These are phyloP conservation scores for Globodera rostochiensis DNA, from an alignment of 1,140 invertebrate genomes.

Conservation along the genomic window DNA sequence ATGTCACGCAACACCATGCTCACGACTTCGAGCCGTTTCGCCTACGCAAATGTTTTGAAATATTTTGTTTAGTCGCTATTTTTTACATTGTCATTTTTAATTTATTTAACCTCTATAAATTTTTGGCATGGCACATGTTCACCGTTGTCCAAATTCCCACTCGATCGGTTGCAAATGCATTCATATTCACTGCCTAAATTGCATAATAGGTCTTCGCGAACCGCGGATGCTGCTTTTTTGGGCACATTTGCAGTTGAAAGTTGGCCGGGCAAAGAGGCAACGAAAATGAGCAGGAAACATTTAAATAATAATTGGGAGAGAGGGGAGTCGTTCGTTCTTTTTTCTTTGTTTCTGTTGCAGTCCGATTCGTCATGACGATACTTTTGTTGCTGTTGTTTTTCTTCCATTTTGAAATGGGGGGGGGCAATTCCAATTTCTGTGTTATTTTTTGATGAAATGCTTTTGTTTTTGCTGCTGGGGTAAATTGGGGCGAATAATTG, in stretches of 20 bases:
- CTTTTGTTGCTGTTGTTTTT: too few relatives aligned
- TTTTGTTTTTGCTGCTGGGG: background rate
- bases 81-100: too few relatives aligned
- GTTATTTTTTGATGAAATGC: background rate
- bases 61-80: background rate
- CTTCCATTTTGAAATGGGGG: too few relatives aligned
- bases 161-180: conserved; percentile 51
- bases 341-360: conserved; percentile 3
- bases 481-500: background rate
- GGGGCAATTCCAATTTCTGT: background rate
- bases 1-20: conserved; percentile 57
- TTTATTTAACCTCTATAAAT: conserved; percentile 45
- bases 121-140: conserved; percentile 38
- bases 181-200: conserved; percentile 49
- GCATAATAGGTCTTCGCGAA: conserved; percentile 33
- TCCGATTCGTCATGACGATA: background rate
- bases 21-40: conserved; percentile 47
- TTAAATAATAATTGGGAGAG: background rate
- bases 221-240: conserved; percentile 3
- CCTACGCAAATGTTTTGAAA: conserved; percentile 43
- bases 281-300: background rate
- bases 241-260: conserved; percentile 18
- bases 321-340: background rate
- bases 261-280: background rate
- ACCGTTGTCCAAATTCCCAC: conserved; percentile 44